phyloP scores from a whole-genome alignment of 2,113 vertebrate genomes.

The Barbus barbus region DNA sequence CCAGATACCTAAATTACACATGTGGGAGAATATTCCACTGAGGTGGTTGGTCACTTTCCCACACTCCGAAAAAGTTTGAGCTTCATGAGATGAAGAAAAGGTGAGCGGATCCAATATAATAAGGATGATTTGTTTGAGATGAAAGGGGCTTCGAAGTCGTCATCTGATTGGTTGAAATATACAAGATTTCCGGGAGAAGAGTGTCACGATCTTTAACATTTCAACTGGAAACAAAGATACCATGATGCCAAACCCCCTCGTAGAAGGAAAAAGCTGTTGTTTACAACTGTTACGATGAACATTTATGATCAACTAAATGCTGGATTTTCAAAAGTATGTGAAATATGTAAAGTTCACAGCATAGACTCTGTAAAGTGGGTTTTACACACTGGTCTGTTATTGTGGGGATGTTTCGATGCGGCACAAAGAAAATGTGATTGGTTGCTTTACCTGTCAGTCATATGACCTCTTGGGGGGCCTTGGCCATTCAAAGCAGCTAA shows the following conservation, averaged over 20 bases:
- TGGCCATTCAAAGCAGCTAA: not conserved
- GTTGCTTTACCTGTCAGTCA: too few species aligned
- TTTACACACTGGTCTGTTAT: too few species aligned
- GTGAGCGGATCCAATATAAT: not conserved
- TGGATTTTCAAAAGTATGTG: too few species aligned
- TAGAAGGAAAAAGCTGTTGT: not conserved
- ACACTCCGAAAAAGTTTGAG: not conserved
- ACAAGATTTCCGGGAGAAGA: not conserved
- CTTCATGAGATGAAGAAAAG: conserved; percentile 7
- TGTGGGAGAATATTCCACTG: conserved; percentile 59
- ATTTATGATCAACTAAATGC: too few species aligned
- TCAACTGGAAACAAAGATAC: not conserved
- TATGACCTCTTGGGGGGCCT: too few species aligned
- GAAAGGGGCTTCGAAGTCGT: not conserved
- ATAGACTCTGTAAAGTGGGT: not conserved
- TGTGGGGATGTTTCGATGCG: too few species aligned
- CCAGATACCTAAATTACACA: conserved; percentile 58
- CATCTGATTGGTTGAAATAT: not conserved
- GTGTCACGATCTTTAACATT: not conserved
- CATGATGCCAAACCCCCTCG: not conserved
- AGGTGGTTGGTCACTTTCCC: conserved; percentile 40
- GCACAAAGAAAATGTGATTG: too few species aligned
- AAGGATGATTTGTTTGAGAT: not conserved
- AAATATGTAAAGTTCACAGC: not conserved
- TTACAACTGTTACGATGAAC: not conserved